Conservation (phyloP, 2,797 vertebrate species). For the Eutrigla gurnardus region DNA sequence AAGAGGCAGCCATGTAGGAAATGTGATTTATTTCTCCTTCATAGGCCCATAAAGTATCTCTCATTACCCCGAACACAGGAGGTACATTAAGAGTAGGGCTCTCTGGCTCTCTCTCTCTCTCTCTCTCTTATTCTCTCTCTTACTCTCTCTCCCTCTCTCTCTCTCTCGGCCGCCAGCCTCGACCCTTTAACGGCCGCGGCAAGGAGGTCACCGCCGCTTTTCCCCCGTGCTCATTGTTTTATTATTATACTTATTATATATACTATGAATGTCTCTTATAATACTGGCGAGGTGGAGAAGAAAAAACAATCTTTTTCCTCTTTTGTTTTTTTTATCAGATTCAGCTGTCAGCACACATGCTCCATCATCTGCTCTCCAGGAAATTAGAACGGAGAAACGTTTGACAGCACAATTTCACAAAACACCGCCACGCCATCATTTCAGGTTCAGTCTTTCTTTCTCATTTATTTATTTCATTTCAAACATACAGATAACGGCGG, state of each 20-base stretch:
- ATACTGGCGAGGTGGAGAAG: constrained; percentile 48
- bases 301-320: constrained; percentile 37
- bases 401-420: constrained; percentile 86
- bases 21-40: constrained; percentile 70
- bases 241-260: constrained; percentile 73
- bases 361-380: constrained; percentile 82
- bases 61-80: constrained; percentile 72
- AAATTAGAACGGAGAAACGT: constrained; percentile 84
- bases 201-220: constrained; percentile 34
- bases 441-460: constrained; percentile 75
- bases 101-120: background rate
- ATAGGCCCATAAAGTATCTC: constrained; percentile 35
- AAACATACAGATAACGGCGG: constrained; percentile 71
- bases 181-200: constrained; percentile 62
- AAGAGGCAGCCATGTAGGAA: constrained; percentile 79
- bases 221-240: constrained; percentile 73
- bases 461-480: constrained; percentile 77
- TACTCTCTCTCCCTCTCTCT: background rate
- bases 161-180: constrained; percentile 31
- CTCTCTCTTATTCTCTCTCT: background rate
- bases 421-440: constrained; percentile 81
- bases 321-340: constrained; percentile 70
- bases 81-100: constrained; percentile 68
- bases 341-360: constrained; percentile 77
- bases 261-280: constrained; percentile 58